Percentiles rank a stretch among this genome's conserved stretches.
Evolutionary conservation across 2,888 invertebrate species (phyloP).

Genomic region (Oscheius sp.): DNA sequence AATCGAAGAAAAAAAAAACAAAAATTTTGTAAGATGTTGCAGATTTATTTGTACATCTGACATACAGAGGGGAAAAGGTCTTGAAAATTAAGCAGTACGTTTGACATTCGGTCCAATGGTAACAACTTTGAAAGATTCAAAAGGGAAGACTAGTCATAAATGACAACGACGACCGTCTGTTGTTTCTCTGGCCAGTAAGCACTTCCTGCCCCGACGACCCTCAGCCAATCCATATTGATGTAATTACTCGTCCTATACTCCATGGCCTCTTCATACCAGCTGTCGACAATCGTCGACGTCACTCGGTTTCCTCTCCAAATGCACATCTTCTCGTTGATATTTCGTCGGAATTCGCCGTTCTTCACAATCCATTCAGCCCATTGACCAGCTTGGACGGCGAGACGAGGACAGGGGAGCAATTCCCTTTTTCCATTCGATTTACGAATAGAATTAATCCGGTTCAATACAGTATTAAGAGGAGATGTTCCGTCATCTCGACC

Average conservation of each 20-base stretch:
- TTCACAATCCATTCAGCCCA: conserved; percentile 45
- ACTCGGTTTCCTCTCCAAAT: conserved; percentile 48
- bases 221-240: conserved; percentile 27
- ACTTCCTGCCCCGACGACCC: conserved; percentile 22
- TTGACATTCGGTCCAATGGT: too few relatives aligned
- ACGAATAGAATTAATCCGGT: conserved; percentile 17
- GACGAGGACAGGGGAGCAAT: conserved; percentile 38
- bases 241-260: conserved; percentile 38
- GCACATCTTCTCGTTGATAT: conserved; percentile 37
- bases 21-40: too few relatives aligned
- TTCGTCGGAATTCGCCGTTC: conserved; percentile 37
- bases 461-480: not conserved
- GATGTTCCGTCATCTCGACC: conserved; percentile 5
- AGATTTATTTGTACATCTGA: too few relatives aligned
- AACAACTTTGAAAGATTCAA: not conserved
- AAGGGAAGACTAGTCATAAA: conserved; percentile 13
- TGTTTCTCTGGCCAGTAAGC: conserved; percentile 12
- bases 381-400: conserved; percentile 45
- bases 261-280: conserved; percentile 50
- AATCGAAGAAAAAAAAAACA: too few relatives aligned
- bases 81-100: too few relatives aligned
- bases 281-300: conserved; percentile 38
- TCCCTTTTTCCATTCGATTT: conserved; percentile 29
- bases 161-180: conserved; percentile 20
- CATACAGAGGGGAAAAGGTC: too few relatives aligned